phyloP scores from a whole-genome alignment of 1,140 invertebrate species.

The Ostrea denselamellosa region DNA sequence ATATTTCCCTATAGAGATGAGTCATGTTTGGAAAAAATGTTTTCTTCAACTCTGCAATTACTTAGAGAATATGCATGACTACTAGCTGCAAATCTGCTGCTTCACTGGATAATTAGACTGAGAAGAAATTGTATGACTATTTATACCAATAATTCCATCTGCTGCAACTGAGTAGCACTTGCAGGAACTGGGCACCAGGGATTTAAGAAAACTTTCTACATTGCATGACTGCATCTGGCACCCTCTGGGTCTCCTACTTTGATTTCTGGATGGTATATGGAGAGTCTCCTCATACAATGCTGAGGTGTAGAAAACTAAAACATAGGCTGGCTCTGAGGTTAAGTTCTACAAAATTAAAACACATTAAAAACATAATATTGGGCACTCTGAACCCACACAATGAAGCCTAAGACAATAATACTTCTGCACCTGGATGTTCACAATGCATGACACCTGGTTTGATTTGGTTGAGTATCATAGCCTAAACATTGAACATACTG shows the following conservation, averaged over 20 bases:
- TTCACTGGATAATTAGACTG: too few relatives aligned
- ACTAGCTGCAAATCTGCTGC: too few relatives aligned
- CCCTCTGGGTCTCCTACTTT: constrained; percentile 16
- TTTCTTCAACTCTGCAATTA: too few relatives aligned
- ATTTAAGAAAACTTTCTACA: constrained; percentile 48
- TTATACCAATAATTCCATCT: constrained; percentile 61
- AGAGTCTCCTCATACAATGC: constrained; percentile 52
- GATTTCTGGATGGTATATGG: constrained; percentile 47
- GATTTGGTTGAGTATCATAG: too few relatives aligned
- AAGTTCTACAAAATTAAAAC: constrained; percentile 48
- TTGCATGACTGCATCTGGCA: constrained; percentile 50
- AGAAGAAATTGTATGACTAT: background rate
- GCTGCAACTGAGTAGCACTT: constrained; percentile 54
- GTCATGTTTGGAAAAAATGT: too few relatives aligned
- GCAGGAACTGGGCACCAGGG: constrained; percentile 53
- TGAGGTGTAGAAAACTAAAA: constrained; percentile 57
- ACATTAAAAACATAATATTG: background rate
- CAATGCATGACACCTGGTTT: too few relatives aligned
- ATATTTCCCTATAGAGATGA: too few relatives aligned
- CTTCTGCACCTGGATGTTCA: too few relatives aligned
- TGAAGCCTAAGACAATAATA: too few relatives aligned
- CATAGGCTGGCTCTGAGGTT: constrained; percentile 51
- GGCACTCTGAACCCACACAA: too few relatives aligned
- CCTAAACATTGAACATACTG: too few relatives aligned
- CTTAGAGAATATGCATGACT: too few relatives aligned